Conservation (phyloP, 2,888 invertebrate genomes). For the Aphidius colemani region DNA sequence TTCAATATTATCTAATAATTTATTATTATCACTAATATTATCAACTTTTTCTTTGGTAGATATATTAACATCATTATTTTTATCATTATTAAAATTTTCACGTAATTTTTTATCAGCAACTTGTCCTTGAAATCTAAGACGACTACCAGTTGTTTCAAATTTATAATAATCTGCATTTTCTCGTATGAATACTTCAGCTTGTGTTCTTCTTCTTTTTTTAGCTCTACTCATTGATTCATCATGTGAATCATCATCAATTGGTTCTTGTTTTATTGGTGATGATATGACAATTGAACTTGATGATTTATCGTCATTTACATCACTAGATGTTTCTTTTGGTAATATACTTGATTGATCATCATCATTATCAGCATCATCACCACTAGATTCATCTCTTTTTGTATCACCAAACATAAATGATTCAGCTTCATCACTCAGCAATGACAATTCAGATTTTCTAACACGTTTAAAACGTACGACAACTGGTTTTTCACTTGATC, state of each 20-base stretch:
- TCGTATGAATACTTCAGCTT: conserved; percentile 65
- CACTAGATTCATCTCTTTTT: conserved; percentile 67
- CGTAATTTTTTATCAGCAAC: conserved; percentile 57
- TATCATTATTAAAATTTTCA: conserved; percentile 38
- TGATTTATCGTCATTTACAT: conserved; percentile 40
- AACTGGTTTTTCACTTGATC: conserved; percentile 62
- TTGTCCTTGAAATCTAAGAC: conserved; percentile 60
- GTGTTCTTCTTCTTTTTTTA: conserved; percentile 62
- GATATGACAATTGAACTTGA: conserved; percentile 31
- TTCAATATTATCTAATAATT: conserved; percentile 31
- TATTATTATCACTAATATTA: neutral
- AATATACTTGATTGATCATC: conserved; percentile 47
- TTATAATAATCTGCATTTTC: conserved; percentile 68
- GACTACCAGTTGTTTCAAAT: conserved; percentile 60
- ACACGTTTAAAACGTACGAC: conserved; percentile 79
- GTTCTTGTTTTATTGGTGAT: conserved; percentile 46
- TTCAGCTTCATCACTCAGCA: conserved; percentile 83
- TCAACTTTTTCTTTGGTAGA: conserved; percentile 36
- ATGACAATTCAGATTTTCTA: conserved; percentile 73
- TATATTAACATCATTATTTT: conserved; percentile 28
- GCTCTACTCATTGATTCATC: conserved; percentile 44
- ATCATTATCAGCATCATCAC: conserved; percentile 65
- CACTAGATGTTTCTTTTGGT: conserved; percentile 52
- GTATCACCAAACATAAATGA: conserved; percentile 81
- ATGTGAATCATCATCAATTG: conserved; percentile 52